Evolutionary conservation across 2,113 vertebrate species (phyloP), one percentile per base, ranked within the genome.

Genomic region (Gymnorhina tibicen): DNA sequence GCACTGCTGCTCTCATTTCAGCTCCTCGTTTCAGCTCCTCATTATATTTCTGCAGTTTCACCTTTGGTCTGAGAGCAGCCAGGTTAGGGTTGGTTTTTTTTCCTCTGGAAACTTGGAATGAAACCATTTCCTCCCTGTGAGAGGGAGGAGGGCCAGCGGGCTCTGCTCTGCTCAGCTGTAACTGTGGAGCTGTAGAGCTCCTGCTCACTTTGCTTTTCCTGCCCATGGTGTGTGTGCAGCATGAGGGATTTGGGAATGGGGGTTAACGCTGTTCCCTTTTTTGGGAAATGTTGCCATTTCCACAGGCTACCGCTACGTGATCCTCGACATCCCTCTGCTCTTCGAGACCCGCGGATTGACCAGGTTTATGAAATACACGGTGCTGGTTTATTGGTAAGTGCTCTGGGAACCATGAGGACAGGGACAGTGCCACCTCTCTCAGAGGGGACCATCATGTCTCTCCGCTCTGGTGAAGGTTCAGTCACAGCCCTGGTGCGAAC

Each of bases 341-440:
- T 99, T 99, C 5, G 99, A 99, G 98, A 99, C 98, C 69, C 98
- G 97, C 20, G 98, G 98, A 2, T 91, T 99, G 93, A 98, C 98
- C 37, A 98, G 96, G 95, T 98, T 99, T 86, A 98, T 99, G 95
- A 99, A 99, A 88, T 98, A 99, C 97, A 99, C 99, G 0, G 98
- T 99, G 8, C 97, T 99, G 47, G 99, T 99, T 26, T 99, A 99
- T 97, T 99, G 99, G 99, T 99, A 96, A 99, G 97, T 91, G 82
- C 79, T 58, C 11, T 3, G 4, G 17, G n/a, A 46, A 4, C 42
- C 16, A 1, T 1, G 20, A 77, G 63, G 80, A 4, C 22, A 1
- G 28, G 58, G 37, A 64, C 6, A 6, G 26, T 58, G 10, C 33
- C 26, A 19, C 20, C 16, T 84, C 20, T 47, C 49, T 27, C 12